Evolutionary conservation across 2,113 vertebrate genomes (phyloP), one percentile per base, ranked within the genome.

Genomic region (Tor tambroides): DNA sequence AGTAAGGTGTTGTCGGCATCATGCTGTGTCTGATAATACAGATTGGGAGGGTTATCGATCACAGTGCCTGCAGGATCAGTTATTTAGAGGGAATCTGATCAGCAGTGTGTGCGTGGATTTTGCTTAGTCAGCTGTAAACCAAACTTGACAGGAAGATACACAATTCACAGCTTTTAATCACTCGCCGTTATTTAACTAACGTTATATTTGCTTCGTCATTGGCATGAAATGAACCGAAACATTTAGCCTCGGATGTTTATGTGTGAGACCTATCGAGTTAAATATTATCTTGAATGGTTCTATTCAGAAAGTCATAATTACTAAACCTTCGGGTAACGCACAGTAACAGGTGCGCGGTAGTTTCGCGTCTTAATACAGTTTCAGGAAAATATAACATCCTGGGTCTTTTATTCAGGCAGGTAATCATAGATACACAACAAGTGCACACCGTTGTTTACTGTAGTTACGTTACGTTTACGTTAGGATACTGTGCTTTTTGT

Each of bases 1-100:
- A 94, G 94, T 89, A 88, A 32, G 26, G 80, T 92, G 88, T 90
- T 91, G 91, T 89, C 92, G 78, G 38, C 65, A 35, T 41, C 79
- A 26, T 10, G 43, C 26, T 63, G 75, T 80, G 54, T 72, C 32
- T 67, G 54, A 56, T 77, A 80, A 54, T n/a, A 28, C 56, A 76
- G 21, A 63, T 19, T 56, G 23, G 23, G 35, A 61, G 30, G 15
- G 32, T 35, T 75, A 84, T 84, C 82, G 63, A 84, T 56, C 80
- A 12, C 26, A 49, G 41, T 51, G 38, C 19, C 43, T 56, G 83
- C 67, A 59, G 14, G 23, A 74, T 84, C 49, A 41, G 49, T 51
- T 19, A 71, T 32, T 63, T 41, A 8, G 17, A 65, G 12, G 43
- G 26, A 15, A 63, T 80, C 79, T 38, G 56, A 82, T 38, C 78